Percentiles rank a stretch among this genome's conserved stretches.
These are phyloP conservation scores for Chelonus insularis DNA, from an alignment of 1,140 invertebrate species.

Conservation along the genomic window DNA sequence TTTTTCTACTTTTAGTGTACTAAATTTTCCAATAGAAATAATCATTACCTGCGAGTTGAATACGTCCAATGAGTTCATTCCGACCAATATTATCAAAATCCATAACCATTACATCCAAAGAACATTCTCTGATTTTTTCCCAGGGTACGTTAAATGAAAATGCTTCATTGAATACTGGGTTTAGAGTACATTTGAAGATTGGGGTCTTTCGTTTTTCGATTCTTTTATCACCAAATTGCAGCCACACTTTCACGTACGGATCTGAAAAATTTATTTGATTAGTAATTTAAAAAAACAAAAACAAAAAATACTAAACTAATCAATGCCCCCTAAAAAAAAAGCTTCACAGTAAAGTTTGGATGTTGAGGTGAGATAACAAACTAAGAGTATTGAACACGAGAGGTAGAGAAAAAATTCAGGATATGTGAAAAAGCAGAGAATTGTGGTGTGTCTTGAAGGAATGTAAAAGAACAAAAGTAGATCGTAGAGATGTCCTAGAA, in stretches of 20 bases:
- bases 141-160: conserved; percentile 92
- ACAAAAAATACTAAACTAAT: neutral
- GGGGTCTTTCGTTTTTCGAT: conserved; percentile 96
- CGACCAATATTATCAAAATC: conserved; percentile 93
- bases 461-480: too few species aligned
- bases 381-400: too few species aligned
- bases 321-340: conserved; percentile 12
- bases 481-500: too few species aligned
- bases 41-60: conserved; percentile 82
- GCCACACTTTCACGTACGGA: conserved; percentile 96
- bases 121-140: conserved; percentile 93
- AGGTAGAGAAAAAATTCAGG: too few species aligned
- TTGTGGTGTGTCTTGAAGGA: too few species aligned
- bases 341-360: too few species aligned
- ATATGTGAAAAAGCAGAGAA: too few species aligned
- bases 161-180: conserved; percentile 91
- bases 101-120: conserved; percentile 90
- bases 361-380: too few species aligned
- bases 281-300: neutral
- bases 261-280: conserved; percentile 64
- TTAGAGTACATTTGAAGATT: conserved; percentile 90
- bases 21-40: too few species aligned
- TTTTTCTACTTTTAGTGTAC: too few species aligned
- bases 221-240: conserved; percentile 91
- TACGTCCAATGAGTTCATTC: conserved; percentile 89